Percentiles rank a stretch among this genome's conserved stretches.
Conservation (phyloP, 2,113 vertebrate species). For the Myrmecobius fasciatus region DNA sequence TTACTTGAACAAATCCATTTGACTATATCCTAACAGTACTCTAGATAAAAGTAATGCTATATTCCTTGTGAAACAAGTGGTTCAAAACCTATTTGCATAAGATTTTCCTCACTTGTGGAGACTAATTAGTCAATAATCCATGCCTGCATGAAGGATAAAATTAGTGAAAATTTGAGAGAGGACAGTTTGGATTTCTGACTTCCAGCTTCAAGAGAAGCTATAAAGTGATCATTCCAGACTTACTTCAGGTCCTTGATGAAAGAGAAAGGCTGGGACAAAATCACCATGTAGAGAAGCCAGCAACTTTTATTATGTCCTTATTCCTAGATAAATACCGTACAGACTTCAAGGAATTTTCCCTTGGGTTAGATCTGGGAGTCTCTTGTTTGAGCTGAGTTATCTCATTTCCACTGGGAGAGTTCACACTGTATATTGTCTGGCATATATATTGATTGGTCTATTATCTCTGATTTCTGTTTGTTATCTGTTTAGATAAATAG, state of each 20-base stretch:
- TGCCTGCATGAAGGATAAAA: background rate
- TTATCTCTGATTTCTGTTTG: background rate
- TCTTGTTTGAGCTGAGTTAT: background rate
- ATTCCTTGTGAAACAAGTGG: background rate
- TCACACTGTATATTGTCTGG: background rate
- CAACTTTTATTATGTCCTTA: background rate
- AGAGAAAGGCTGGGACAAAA: background rate
- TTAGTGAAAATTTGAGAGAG: background rate
- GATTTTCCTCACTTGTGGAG: background rate
- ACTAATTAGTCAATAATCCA: background rate
- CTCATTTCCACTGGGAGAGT: background rate
- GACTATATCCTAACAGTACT: background rate
- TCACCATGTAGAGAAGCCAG: background rate
- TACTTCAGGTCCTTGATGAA: background rate
- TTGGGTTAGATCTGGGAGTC: background rate
- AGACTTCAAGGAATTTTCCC: background rate
- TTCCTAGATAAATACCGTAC: background rate
- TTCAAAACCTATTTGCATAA: background rate
- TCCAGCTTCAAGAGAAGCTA: background rate
- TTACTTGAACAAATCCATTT: slow-evolving; percentile 10
- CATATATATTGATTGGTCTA: background rate
- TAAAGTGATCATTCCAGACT: background rate
- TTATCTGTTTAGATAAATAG: background rate
- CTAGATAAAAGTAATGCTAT: background rate
- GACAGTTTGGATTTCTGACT: background rate